Percentiles rank a stretch among this genome's conserved stretches.
phyloP scores from a whole-genome alignment of 2,888 invertebrate genomes.

The Eristalis intricaria region DNA sequence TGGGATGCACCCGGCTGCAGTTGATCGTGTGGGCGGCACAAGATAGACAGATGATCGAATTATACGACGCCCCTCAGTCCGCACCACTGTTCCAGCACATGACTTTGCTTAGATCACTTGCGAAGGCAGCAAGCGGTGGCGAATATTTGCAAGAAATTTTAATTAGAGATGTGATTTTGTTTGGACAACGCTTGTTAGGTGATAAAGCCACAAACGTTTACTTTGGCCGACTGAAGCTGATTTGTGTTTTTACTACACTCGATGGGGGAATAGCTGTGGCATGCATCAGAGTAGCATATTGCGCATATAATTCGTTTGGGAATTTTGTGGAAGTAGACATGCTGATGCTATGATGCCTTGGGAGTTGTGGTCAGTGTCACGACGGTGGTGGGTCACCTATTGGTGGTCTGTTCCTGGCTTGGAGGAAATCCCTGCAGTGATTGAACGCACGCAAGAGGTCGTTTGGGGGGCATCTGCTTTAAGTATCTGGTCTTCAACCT shows the following conservation, averaged over 20 bases:
- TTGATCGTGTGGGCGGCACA: constrained; percentile 5
- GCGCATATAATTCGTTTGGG: not conserved
- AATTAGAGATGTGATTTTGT: constrained; percentile 44
- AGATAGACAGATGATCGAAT: not conserved
- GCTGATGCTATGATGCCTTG: not conserved
- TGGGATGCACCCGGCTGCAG: constrained; percentile 18
- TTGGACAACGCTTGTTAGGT: constrained; percentile 57
- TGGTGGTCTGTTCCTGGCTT: no score
- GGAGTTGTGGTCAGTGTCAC: not conserved
- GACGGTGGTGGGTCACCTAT: not conserved
- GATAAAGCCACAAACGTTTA: constrained; percentile 47
- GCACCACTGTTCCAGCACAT: constrained; percentile 10
- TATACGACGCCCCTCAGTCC: not conserved
- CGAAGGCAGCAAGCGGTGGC: not conserved
- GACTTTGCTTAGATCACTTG: constrained; percentile 29
- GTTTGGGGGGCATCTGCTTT: not conserved
- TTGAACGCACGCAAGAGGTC: no score
- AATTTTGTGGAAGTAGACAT: not conserved
- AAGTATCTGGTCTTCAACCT: not conserved
- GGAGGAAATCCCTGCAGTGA: not conserved
- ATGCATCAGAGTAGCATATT: not conserved
- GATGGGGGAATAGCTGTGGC: constrained; percentile 13
- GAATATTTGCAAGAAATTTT: not conserved
- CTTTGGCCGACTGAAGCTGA: constrained; percentile 29
- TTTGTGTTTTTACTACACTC: not conserved